Evolutionary conservation across 2,797 vertebrate species (phyloP).

Genomic region (Streptopelia turtur): DNA sequence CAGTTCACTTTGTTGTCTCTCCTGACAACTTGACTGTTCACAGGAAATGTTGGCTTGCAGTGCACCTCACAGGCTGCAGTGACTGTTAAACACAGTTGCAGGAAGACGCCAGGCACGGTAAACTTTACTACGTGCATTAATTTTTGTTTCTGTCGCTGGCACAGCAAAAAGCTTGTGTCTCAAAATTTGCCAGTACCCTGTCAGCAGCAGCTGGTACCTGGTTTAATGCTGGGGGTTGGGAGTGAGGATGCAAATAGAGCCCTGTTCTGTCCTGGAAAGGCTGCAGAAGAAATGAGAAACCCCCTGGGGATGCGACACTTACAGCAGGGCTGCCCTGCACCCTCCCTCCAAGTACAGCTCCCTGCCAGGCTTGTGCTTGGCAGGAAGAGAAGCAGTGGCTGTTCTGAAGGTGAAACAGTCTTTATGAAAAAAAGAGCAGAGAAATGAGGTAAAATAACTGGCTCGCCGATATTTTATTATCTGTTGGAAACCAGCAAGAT

Average conservation of each 20-base stretch:
- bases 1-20: neutral
- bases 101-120: neutral
- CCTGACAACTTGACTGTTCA: neutral
- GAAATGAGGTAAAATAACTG: neutral
- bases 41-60: neutral
- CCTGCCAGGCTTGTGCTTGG: neutral
- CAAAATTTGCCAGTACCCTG: neutral
- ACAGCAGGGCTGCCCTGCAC: neutral
- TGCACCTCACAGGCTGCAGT: neutral
- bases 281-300: neutral
- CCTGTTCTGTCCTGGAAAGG: neutral
- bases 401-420: neutral
- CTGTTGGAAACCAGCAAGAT: neutral
- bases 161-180: neutral
- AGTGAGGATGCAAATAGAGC: neutral
- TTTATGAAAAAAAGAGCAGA: neutral
- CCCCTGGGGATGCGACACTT: accelerated
- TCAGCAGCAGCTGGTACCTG: neutral
- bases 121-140: neutral
- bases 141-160: neutral
- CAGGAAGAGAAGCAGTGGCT: neutral
- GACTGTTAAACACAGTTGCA: neutral
- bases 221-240: neutral
- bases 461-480: neutral
- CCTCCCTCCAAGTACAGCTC: neutral